phyloP scores from a whole-genome alignment of 2,113 vertebrate species.

The Oncorhynchus mykiss region DNA sequence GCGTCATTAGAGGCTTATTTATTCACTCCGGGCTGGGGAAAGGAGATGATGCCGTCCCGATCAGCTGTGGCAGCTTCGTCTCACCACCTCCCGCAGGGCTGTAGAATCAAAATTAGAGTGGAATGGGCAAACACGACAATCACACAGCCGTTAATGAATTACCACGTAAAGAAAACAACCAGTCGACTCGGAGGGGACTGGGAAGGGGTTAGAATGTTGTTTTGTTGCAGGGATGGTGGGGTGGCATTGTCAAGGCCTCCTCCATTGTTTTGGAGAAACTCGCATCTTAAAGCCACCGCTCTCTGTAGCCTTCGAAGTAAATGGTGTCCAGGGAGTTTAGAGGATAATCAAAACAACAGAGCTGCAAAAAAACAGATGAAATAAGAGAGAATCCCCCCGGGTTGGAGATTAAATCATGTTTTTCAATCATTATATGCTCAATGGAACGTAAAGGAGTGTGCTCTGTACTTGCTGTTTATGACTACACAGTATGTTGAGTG shows the following conservation, averaged over 20 bases:
- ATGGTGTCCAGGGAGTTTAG: slow-evolving; percentile 12
- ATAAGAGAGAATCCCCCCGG: slow-evolving; percentile 17
- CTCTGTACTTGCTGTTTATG: slow-evolving; percentile 15
- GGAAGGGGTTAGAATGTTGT: slow-evolving; percentile 31
- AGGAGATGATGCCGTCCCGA: slow-evolving; percentile 55
- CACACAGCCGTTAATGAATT: slow-evolving; percentile 63
- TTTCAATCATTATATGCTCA: slow-evolving; percentile 27
- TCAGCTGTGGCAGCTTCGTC: slow-evolving; percentile 65
- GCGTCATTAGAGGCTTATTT: slow-evolving; percentile 72
- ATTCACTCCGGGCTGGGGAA: slow-evolving; percentile 58
- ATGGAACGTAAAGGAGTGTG: slow-evolving; percentile 4
- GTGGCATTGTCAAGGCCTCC: slow-evolving; percentile 8
- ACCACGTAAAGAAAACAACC: slow-evolving; percentile 56
- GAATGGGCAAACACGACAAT: slow-evolving; percentile 70
- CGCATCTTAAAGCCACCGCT: neutral
- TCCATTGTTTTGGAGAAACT: slow-evolving; percentile 14
- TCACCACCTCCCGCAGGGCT: slow-evolving; percentile 58
- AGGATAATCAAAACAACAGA: neutral
- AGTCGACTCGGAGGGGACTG: slow-evolving; percentile 25
- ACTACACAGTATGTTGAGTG: slow-evolving; percentile 9
- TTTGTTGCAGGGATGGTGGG: slow-evolving; percentile 9
- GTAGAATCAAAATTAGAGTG: slow-evolving; percentile 62
- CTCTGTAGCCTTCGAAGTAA: slow-evolving; percentile 20
- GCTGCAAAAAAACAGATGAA: neutral
- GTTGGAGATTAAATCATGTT: slow-evolving; percentile 35